A percentile compares a stretch with the other conserved stretches of the same genome.
phyloP scores from a whole-genome alignment of 2,113 vertebrate genomes.

The Apeltes quadracus region DNA sequence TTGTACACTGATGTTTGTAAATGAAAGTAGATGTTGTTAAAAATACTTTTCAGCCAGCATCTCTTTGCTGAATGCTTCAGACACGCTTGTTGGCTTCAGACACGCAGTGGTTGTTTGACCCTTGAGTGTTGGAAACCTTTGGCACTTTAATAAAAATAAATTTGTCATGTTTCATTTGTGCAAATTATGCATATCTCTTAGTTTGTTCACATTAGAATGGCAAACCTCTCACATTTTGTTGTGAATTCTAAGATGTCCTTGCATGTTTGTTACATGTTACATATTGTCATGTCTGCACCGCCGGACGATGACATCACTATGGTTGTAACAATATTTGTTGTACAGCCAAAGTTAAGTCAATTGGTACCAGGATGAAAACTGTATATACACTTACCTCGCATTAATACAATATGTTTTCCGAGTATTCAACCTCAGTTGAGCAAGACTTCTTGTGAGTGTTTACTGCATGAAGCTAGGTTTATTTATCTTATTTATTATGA shows the following conservation, averaged over 20 bases:
- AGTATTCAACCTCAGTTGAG: not conserved
- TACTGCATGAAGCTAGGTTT: not conserved
- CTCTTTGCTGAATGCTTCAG: not conserved
- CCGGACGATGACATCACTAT: not conserved
- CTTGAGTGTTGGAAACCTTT: not conserved
- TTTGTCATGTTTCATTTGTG: not conserved
- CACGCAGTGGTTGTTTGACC: not conserved
- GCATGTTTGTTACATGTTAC: no score
- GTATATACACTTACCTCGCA: not conserved
- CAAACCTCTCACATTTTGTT: not conserved
- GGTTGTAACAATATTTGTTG: not conserved
- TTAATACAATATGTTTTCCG: not conserved
- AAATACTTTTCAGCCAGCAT: slow-evolving; percentile 1
- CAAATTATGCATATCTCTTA: not conserved
- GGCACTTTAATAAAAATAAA: not conserved
- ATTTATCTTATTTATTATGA: not conserved
- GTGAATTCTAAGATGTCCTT: not conserved
- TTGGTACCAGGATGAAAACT: not conserved
- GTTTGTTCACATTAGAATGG: not conserved
- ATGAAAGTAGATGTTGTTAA: not conserved
- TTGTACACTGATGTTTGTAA: no score
- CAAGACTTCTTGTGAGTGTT: no score
- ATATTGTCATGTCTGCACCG: not conserved
- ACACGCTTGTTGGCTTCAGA: not conserved
- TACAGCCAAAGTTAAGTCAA: not conserved